Conservation (phyloP, 2,797 vertebrate species). For the Jordanella pulchra region DNA sequence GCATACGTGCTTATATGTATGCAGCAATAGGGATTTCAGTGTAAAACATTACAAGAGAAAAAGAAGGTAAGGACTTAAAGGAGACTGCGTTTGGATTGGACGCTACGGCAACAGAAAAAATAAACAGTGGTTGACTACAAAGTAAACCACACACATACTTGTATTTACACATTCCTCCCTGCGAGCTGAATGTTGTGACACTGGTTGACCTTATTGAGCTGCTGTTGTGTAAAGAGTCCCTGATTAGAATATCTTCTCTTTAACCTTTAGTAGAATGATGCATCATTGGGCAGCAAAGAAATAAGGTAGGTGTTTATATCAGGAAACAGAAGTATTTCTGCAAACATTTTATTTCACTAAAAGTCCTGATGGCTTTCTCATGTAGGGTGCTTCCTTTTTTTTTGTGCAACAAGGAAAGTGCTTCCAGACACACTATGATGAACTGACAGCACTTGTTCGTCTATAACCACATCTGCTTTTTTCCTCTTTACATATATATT, state of each 20-base stretch:
- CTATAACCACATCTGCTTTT: constrained; percentile 18
- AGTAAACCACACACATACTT: constrained; percentile 35
- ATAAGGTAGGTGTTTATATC: constrained; percentile 66
- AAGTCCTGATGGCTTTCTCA: constrained; percentile 39
- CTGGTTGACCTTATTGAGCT: constrained; percentile 89
- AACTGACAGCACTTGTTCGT: constrained; percentile 53
- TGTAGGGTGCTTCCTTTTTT: constrained; percentile 37
- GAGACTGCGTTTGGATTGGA: constrained; percentile 2
- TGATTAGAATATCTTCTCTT: constrained; percentile 81
- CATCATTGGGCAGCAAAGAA: constrained; percentile 53
- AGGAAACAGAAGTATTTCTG: constrained; percentile 55
- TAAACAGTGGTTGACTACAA: constrained; percentile 24
- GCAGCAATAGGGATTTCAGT: constrained; percentile 16
- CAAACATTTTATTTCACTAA: constrained; percentile 67
- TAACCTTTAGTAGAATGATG: constrained; percentile 75
- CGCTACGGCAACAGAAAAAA: constrained; percentile 15
- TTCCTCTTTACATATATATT: constrained; percentile 12
- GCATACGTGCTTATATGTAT: constrained; percentile 18
- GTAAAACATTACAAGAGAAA: constrained; percentile 8
- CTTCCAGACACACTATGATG: constrained; percentile 36
- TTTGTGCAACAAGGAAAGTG: constrained; percentile 42
- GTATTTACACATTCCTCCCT: constrained; percentile 53
- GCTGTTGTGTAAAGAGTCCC: constrained; percentile 84
- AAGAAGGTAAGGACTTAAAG: constrained; percentile 5
- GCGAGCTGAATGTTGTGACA: constrained; percentile 75